Evolutionary conservation across 2,113 vertebrate species (phyloP).

Genomic region (Dicentrarchus labrax): DNA sequence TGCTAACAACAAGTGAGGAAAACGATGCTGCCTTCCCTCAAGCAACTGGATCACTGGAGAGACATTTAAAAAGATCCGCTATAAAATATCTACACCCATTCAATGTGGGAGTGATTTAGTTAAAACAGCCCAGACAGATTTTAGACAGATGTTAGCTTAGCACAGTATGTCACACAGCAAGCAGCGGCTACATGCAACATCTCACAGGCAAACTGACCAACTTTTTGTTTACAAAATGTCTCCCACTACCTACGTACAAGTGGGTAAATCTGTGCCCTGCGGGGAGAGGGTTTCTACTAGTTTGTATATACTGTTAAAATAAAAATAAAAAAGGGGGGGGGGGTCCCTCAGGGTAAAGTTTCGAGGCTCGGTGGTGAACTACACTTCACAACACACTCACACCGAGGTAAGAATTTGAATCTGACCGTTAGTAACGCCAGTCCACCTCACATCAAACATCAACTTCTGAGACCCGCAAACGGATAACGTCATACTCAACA

Average conservation of each 20-base stretch:
- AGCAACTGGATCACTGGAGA: neutral
- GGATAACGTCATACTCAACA: neutral
- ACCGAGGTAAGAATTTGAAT: neutral
- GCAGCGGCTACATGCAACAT: neutral
- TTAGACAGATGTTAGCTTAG: neutral
- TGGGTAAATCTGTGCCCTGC: neutral
- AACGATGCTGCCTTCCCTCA: constrained; percentile 2
- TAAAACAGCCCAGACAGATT: neutral
- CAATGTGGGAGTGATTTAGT: neutral
- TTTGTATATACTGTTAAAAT: neutral
- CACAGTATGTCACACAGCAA: constrained; percentile 15
- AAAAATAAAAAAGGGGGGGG: neutral
- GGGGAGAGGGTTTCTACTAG: too few relatives aligned
- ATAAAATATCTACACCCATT: neutral
- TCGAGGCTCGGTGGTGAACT: neutral
- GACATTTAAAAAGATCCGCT: neutral
- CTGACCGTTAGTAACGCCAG: constrained; percentile 5
- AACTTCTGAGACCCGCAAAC: neutral
- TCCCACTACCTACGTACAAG: too few relatives aligned
- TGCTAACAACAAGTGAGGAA: constrained; percentile 5
- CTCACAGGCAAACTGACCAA: neutral
- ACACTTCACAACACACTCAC: constrained; percentile 3
- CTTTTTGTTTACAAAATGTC: constrained; percentile 39
- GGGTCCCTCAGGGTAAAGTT: neutral
- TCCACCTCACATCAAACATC: neutral